phyloP scores from a whole-genome alignment of 2,888 invertebrate species.

The Alcis repandata region DNA sequence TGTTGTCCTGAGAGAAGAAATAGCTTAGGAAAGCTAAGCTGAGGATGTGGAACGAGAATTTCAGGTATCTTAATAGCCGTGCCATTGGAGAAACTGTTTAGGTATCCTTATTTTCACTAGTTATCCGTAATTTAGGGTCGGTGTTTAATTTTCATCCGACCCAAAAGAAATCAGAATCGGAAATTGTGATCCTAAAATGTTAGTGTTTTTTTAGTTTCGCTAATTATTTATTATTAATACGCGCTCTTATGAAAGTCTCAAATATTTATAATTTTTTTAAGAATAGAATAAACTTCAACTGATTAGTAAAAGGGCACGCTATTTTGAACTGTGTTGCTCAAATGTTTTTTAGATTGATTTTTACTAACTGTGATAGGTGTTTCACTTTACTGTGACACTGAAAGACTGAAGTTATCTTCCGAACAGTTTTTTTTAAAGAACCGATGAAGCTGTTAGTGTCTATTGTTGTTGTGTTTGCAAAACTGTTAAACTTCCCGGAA shows the following conservation, averaged over 20 bases:
- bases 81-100: conserved; percentile 50
- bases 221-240: too few relatives aligned
- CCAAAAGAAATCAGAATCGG: too few relatives aligned
- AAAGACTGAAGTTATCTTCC: conserved; percentile 2
- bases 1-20: conserved; percentile 46
- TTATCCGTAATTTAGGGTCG: too few relatives aligned
- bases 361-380: not conserved
- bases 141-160: too few relatives aligned
- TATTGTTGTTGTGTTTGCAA: conserved; percentile 9
- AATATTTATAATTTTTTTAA: too few relatives aligned
- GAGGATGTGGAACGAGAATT: conserved; percentile 50
- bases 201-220: too few relatives aligned
- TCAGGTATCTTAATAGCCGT: conserved; percentile 49
- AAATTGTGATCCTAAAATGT: too few relatives aligned
- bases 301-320: too few relatives aligned
- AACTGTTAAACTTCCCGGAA: conserved; percentile 5
- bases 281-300: too few relatives aligned
- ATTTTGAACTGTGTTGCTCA: too few relatives aligned
- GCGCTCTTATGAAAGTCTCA: too few relatives aligned
- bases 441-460: not conserved
- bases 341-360: not conserved
- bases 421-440: not conserved
- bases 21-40: conserved; percentile 48
- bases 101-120: not conserved
- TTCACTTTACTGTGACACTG: not conserved